Evolutionary conservation across 2,888 invertebrate genomes (phyloP), one percentile per base, ranked within the genome.

Genomic region (Lycia hirtaria): DNA sequence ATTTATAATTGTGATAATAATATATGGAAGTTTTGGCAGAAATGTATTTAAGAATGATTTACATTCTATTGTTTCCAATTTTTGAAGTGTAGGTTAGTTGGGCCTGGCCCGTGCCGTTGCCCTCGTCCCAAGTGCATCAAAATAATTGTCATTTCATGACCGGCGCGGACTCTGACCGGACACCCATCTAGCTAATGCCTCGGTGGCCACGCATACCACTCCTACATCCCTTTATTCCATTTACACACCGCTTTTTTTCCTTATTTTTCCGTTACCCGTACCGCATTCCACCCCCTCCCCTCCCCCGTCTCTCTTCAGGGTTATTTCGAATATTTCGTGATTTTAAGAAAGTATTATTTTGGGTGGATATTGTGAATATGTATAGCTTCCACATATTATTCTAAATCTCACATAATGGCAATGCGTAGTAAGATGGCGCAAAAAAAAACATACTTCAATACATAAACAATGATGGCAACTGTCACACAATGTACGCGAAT

Each of bases 1-100:
- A 87, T 88, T 85, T 88, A 83, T 88, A 82, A 87, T 82, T 88
- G 87, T 89, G 88, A 89, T 90, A 83, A 85, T 86, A 88, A 90
- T 90, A 88, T 90, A 88, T 89, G 88, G 88, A 90, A 90, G 88
- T 89, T 87, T 84, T 85, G 85, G 81, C 86, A 87, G 87, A 85
- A 81, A 78, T 75, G 75, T 77, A 75, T 72, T 67, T 75, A 71
- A 73, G 83, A 80, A 82, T 83, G 82, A 67, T 64, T 76, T 75
- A 78, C 81, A 80, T 88, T 87, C 79, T 20, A 45, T 80, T 78
- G 69, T 78, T 81, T 78, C 77, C 73, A 80, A 74, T 79, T 77
- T n/a, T 76, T 78, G 71, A 71, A 71, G 75, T 78, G 80, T 81
- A 84, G 80, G 79, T 85, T 85, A 82, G 77, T 77, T 74, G 33